Evolutionary conservation across 2,113 vertebrate genomes (phyloP), one percentile per base, ranked within the genome.

Genomic region (Sisor rabdophorus): DNA sequence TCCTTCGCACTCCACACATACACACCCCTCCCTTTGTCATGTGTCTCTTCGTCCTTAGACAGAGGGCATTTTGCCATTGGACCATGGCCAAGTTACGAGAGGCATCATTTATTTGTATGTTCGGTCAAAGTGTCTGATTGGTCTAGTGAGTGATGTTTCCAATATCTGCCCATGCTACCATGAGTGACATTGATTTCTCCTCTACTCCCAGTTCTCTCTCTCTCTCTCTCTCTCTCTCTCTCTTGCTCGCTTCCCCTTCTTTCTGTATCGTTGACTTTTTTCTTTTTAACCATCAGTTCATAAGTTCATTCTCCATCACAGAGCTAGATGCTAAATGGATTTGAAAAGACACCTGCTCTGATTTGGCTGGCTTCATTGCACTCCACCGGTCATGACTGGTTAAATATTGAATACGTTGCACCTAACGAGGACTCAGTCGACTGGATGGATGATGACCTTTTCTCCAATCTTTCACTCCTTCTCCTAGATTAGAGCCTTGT

Each of bases 111-210:
- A 79, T 82, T 74, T 71, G 22, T 58, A 19, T 50, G 67, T 64
- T 55, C 67, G 55, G 77, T 36, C 61, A 26, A 77, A 61, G 32
- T 32, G 52, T 82, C 71, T 79, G 81, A 84, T 85, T 82, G 78
- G 80, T 77, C 48, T 28, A 69, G 30, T 84, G 82, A 82, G 53
- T 85, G 85, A 83, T 83, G 79, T 76, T 80, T 83, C 81, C 60
- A 81, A 81, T 82, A 80, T 52, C 67, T 70, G 36, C n/a, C 56
- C 44, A 32, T 53, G n/a, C 64, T 75, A 54, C 78, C 59, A 16
- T 80, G 80, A 79, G 68, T 82, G 82, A 81, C 77, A 82, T 81
- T 80, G 75, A 82, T 83, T 70, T 79, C 71, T 58, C 48, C 48
- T 50, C 19, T 16, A 69, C 15, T 19, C 47, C 47, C 17, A 52